phyloP scores from a whole-genome alignment of 2,888 invertebrate species.

The Lycophotia porphyrea region DNA sequence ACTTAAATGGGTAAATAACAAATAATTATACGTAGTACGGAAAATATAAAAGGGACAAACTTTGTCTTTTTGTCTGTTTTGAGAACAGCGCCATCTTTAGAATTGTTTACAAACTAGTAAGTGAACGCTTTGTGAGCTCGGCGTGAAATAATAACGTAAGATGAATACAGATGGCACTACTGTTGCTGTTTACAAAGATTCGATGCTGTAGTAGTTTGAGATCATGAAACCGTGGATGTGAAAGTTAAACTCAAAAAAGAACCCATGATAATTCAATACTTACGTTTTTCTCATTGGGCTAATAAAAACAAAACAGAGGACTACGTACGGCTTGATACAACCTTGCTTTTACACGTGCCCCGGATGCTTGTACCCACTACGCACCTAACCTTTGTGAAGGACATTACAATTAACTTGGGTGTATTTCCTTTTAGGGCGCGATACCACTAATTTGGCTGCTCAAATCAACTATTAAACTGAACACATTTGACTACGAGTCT shows the following conservation, averaged over 20 bases:
- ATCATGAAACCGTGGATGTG: neutral
- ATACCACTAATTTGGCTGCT: neutral
- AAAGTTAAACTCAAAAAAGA: neutral
- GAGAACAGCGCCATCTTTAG: slow-evolving; percentile 62
- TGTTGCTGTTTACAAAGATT: neutral
- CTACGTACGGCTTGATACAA: neutral
- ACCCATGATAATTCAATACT: accelerated
- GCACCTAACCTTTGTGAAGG: neutral
- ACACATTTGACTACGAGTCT: neutral
- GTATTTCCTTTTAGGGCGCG: neutral
- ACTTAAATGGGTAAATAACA: too few relatives aligned
- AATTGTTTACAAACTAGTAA: slow-evolving; percentile 9
- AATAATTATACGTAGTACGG: too few relatives aligned
- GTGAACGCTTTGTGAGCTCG: slow-evolving; percentile 21
- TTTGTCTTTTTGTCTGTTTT: neutral
- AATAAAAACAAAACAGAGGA: neutral
- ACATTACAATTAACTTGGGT: neutral
- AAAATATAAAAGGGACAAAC: neutral
- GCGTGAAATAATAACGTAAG: neutral
- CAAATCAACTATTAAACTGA: neutral
- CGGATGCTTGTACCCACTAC: neutral
- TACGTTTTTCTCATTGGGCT: neutral
- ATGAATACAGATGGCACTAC: slow-evolving; percentile 47
- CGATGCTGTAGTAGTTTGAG: neutral
- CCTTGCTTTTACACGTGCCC: slow-evolving; percentile 5